Evolutionary conservation across 92 coral and sea anemone species (phyloP).

Genomic region (Parazoanthus darwini): DNA sequence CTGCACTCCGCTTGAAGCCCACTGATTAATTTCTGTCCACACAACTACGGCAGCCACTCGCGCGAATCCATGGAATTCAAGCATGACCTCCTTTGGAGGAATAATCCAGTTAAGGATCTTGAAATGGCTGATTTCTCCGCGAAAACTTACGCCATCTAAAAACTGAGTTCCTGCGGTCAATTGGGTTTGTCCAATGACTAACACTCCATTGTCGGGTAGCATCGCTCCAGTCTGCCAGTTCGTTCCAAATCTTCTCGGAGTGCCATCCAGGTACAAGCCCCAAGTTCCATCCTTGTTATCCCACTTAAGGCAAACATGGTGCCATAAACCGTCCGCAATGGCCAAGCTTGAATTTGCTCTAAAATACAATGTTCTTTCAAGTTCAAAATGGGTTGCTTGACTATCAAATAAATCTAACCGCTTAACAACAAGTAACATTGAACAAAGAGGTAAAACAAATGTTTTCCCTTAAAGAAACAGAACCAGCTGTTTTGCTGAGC

Average conservation of each 20-base stretch:
- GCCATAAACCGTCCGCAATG: constrained; percentile 21
- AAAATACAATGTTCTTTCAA: too few relatives aligned
- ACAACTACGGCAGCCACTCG: neutral
- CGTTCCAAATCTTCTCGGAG: neutral
- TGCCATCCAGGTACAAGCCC: constrained; percentile 1
- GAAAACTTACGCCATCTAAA: constrained; percentile 8
- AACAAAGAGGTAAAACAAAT: too few relatives aligned
- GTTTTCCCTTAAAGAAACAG: too few relatives aligned
- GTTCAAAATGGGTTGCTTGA: neutral
- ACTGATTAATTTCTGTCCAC: constrained; percentile 16
- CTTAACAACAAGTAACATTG: too few relatives aligned
- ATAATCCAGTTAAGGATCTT: neutral
- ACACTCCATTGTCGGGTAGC: neutral
- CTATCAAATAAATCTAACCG: too few relatives aligned
- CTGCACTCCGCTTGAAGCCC: constrained; percentile 13
- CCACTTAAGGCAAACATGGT: constrained; percentile 13
- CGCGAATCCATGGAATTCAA: neutral
- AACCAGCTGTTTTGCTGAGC: too few relatives aligned
- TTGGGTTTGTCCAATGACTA: constrained; percentile 16
- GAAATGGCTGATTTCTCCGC: constrained; percentile 35
- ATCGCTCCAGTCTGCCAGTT: neutral
- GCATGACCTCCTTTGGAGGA: neutral
- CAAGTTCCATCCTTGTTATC: neutral
- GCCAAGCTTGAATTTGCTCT: neutral
- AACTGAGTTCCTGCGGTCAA: neutral